Percentiles rank a stretch among this genome's conserved stretches.
phyloP scores from a whole-genome alignment of 2,888 invertebrate genomes.

The Ischnura elegans region DNA sequence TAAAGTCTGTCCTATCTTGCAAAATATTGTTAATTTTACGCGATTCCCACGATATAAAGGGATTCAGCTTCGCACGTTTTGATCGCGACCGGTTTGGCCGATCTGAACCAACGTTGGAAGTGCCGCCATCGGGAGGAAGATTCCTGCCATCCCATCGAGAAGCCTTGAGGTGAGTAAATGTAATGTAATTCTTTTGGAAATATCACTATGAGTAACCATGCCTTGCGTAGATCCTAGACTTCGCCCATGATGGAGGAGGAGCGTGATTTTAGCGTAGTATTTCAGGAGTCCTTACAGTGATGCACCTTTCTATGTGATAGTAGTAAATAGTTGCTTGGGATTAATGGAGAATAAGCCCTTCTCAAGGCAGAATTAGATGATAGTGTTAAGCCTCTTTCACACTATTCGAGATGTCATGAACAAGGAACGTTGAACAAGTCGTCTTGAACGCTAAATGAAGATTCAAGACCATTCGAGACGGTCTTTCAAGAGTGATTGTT shows the following conservation, averaged over 20 bases:
- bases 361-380: background rate
- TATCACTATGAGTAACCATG: background rate
- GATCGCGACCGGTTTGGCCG: background rate
- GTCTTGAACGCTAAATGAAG: too few relatives aligned
- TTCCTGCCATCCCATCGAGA: background rate
- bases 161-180: too few relatives aligned
- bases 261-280: background rate
- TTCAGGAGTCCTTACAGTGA: background rate
- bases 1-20: background rate
- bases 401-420: too few relatives aligned
- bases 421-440: too few relatives aligned
- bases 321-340: background rate
- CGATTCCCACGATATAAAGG: background rate
- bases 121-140: background rate
- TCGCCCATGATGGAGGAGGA: background rate
- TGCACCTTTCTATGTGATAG: background rate
- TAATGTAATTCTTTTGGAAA: background rate
- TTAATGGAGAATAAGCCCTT: background rate
- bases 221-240: background rate
- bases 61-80: background rate
- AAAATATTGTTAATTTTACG: background rate
- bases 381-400: too few relatives aligned
- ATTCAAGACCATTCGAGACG: too few relatives aligned
- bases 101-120: background rate
- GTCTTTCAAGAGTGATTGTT: too few relatives aligned